A percentile compares a stretch with the other conserved stretches of the same genome.
phyloP scores from a whole-genome alignment of 2,113 vertebrate species.

The Malurus alboscapulatus region DNA sequence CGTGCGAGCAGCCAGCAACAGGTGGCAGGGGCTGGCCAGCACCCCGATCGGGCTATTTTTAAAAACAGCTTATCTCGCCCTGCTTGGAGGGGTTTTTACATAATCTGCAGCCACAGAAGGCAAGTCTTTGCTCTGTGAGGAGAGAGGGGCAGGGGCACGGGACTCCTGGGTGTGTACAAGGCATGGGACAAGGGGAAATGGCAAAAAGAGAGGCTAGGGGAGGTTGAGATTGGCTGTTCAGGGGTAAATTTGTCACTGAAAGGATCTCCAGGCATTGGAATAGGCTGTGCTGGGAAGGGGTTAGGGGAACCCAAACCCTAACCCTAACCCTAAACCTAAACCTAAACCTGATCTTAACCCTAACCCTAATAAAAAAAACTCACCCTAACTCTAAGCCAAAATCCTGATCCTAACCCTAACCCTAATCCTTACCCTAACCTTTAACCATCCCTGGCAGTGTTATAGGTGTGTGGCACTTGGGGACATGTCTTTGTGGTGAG shows the following conservation, averaged over 20 bases:
- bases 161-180: not conserved
- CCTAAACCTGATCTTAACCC: too few relatives aligned
- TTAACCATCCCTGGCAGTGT: not conserved
- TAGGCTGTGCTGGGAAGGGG: not conserved
- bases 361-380: too few relatives aligned
- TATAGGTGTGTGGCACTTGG: not conserved
- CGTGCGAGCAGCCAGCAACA: not conserved
- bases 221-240: not conserved
- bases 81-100: not conserved
- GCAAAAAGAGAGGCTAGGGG: not conserved
- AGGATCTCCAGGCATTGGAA: not conserved
- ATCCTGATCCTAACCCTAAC: too few relatives aligned
- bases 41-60: constrained; percentile 53
- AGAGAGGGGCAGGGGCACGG: not conserved
- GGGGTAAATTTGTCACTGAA: not conserved
- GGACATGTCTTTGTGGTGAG: accelerated
- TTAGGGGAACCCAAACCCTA: too few relatives aligned
- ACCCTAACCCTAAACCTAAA: too few relatives aligned
- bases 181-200: accelerated
- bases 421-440: too few relatives aligned
- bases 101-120: constrained; percentile 15
- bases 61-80: constrained; percentile 22
- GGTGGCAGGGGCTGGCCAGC: constrained; percentile 39
- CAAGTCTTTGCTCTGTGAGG: not conserved
- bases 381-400: too few relatives aligned